Evolutionary conservation across 2,888 invertebrate genomes (phyloP), one percentile per base, ranked within the genome.

Genomic region (Epinotia brunnichana): DNA sequence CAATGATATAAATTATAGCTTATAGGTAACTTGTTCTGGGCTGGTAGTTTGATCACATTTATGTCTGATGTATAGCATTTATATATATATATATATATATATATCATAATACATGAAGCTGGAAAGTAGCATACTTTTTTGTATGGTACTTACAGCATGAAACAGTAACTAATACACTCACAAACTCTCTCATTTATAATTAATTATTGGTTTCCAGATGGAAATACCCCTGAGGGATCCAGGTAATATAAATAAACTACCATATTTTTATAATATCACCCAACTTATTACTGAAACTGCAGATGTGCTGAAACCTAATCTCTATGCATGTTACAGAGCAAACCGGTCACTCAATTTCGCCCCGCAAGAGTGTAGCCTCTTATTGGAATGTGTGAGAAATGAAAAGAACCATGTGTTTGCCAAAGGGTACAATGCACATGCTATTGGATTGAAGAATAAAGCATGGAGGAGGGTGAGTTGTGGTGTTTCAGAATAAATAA

Each of bases 401-500:
- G 92, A 93, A 77, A 91, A 89, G 73, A 83, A 84, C 54, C 74
- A 82, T 68, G 76, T 92, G 44, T 87, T 92, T 69, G 80, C 75
- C 3, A 88, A 84, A 75, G 79, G 77, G 11, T 81, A 70, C n/a
- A 82, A 85, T 41, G 69, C 77, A 21, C 78, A 78, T 70, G 80
- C 83, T 29, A 81, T 80, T 70, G 80, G 82, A 70, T 76, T 83
- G 19, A 90, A 89, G 79, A 85, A 83, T 61, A 78, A 77, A 61
- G 92, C 92, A 17, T 93, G 93, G 93, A 75, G 76, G 41, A 85
- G 88, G 84, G 93, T 93, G 85, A 78, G 79, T 77, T 57, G 10
- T 61, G 10, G 56, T 60, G 2, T 48, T 39, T 17, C n/a, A 17
- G 5, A 48, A 48, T 48, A 48, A 48, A 48, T n/a, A 0, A n/a